A percentile compares a stretch with the other conserved stretches of the same genome.
These are phyloP conservation scores for Pangasianodon gigas DNA, from an alignment of 2,113 vertebrate species.

Conservation along the genomic window DNA sequence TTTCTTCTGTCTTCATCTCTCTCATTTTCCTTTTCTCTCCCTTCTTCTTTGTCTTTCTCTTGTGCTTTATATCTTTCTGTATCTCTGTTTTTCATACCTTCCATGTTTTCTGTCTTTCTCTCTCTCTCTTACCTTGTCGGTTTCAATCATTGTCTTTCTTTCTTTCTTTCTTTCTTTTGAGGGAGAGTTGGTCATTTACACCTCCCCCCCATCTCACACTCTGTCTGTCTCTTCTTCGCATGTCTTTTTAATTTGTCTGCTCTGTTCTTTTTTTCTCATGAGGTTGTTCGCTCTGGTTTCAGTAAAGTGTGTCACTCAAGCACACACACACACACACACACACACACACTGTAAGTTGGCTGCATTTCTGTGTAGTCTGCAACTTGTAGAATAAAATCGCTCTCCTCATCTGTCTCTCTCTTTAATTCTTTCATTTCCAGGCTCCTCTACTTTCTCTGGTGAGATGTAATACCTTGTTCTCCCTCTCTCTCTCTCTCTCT, in stretches of 20 bases:
- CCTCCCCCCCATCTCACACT: too few species aligned
- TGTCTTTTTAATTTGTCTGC: not conserved
- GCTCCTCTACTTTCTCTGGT: not conserved
- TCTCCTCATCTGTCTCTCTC: not conserved
- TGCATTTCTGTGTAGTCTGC: not conserved
- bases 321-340: not conserved
- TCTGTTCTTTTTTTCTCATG: slow-evolving; percentile 1
- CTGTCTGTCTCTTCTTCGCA: not conserved
- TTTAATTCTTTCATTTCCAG: not conserved
- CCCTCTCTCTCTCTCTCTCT: not conserved
- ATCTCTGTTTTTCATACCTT: not conserved
- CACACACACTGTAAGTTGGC: not conserved
- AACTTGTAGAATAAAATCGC: slow-evolving; percentile 11
- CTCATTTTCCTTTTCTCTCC: not conserved
- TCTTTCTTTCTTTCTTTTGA: not conserved
- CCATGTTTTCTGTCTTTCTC: not conserved
- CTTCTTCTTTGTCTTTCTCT: not conserved
- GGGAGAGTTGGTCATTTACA: not conserved
- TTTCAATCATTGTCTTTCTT: not conserved
- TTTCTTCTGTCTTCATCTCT: not conserved
- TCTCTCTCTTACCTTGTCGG: not conserved
- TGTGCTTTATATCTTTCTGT: not conserved
- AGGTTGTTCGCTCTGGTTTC: slow-evolving; percentile 12
- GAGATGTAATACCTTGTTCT: slow-evolving; percentile 6
- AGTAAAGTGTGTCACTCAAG: slow-evolving; percentile 26